These are phyloP conservation scores for Pseudomugil gertrudae DNA, from an alignment of 2,797 vertebrate species.

Conservation along the genomic window DNA sequence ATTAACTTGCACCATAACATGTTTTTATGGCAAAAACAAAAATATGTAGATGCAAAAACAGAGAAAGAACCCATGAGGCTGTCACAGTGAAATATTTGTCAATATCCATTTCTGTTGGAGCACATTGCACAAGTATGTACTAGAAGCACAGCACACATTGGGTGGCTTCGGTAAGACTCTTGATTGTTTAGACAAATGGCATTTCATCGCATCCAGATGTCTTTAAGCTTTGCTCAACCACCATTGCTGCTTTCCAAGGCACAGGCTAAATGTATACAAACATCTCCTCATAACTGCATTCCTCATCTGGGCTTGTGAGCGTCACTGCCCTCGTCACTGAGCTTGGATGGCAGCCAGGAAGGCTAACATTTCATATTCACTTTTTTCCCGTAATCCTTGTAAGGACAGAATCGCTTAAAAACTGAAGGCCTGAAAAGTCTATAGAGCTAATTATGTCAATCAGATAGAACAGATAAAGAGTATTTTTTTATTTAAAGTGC, in stretches of 20 bases:
- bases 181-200: slow-evolving; percentile 86
- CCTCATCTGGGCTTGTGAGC: slow-evolving; percentile 80
- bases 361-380: slow-evolving; percentile 45
- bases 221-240: slow-evolving; percentile 83
- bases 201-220: slow-evolving; percentile 88
- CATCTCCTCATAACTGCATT: slow-evolving; percentile 83
- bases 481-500: not conserved
- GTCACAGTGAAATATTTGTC: slow-evolving; percentile 83
- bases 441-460: slow-evolving; percentile 1
- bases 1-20: slow-evolving; percentile 48
- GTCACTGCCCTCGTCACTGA: slow-evolving; percentile 60
- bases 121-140: slow-evolving; percentile 76
- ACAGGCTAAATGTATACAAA: slow-evolving; percentile 85
- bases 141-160: slow-evolving; percentile 76
- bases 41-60: not conserved
- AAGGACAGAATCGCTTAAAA: not conserved
- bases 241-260: slow-evolving; percentile 76
- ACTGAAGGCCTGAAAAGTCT: slow-evolving; percentile 1
- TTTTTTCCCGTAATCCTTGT: slow-evolving; percentile 23
- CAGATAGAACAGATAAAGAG: not conserved
- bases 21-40: slow-evolving; percentile 66
- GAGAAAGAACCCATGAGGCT: slow-evolving; percentile 61
- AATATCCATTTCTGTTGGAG: slow-evolving; percentile 77
- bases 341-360: slow-evolving; percentile 43
- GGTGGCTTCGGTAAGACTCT: slow-evolving; percentile 82